Conservation (phyloP, 2,113 vertebrate genomes). For the Tyto alba region DNA sequence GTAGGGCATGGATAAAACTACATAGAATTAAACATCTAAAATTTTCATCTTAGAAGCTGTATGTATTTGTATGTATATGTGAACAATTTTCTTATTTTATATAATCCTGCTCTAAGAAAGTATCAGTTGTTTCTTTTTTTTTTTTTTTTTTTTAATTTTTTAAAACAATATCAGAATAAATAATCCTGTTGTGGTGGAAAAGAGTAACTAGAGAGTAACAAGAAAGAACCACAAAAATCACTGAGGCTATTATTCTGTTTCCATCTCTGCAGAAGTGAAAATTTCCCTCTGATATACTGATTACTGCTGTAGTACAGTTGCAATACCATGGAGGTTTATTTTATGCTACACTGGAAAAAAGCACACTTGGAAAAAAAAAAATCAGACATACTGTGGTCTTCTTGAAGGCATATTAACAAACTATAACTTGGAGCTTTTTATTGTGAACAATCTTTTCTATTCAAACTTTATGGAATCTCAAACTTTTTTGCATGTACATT, state of each 20-base stretch:
- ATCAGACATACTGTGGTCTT: neutral
- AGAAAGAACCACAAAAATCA: neutral
- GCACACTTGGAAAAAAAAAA: neutral
- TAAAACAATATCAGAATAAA: neutral
- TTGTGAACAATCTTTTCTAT: neutral
- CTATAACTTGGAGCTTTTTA: neutral
- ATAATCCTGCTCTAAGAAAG: neutral
- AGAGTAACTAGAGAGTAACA: neutral
- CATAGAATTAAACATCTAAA: neutral
- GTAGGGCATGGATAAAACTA: neutral
- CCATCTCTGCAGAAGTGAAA: neutral
- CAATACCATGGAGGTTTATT: neutral
- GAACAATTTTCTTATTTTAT: neutral
- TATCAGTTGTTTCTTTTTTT: neutral
- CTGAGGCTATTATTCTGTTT: neutral
- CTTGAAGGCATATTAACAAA: neutral
- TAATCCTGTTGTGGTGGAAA: neutral
- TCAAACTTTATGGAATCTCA: neutral
- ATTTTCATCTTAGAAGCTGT: neutral
- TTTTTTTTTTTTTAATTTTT: neutral
- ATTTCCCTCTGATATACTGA: neutral
- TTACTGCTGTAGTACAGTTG: neutral
- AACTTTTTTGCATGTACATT: neutral
- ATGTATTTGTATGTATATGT: neutral
- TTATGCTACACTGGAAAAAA: neutral